Evolutionary conservation across 2,113 vertebrate species (phyloP).

Genomic region (Collichthys lucidus): DNA sequence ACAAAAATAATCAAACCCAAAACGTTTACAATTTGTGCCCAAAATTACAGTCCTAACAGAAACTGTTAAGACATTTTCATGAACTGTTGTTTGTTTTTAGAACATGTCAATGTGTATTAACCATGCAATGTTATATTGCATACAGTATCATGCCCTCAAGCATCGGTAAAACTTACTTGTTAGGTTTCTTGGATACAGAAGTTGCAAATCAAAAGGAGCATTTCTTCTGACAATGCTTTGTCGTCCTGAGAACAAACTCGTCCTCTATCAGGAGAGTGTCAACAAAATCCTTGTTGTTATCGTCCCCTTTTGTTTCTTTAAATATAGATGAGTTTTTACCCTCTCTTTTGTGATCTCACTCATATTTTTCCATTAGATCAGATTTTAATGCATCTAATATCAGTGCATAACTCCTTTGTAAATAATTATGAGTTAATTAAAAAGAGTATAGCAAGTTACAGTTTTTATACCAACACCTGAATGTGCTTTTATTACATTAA

Average conservation of each 20-base stretch:
- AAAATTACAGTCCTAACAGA: slow-evolving; percentile 14
- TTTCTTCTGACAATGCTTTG: slow-evolving; percentile 8
- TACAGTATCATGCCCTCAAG: slow-evolving; percentile 34
- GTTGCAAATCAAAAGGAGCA: slow-evolving; percentile 22
- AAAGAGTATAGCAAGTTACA: slow-evolving; percentile 69
- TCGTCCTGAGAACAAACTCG: slow-evolving; percentile 30
- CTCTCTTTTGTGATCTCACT: slow-evolving; percentile 50
- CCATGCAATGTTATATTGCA: slow-evolving; percentile 46
- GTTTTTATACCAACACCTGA: slow-evolving; percentile 84
- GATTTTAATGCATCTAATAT: slow-evolving; percentile 65
- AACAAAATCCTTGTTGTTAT: slow-evolving; percentile 34
- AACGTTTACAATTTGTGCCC: slow-evolving; percentile 57
- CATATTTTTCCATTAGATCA: slow-evolving; percentile 60
- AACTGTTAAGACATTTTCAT: slow-evolving; percentile 16
- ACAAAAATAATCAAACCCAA: slow-evolving; percentile 12
- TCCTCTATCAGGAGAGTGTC: slow-evolving; percentile 8
- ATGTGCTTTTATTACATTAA: slow-evolving; percentile 83
- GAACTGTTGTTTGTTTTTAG: slow-evolving; percentile 1
- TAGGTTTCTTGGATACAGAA: slow-evolving; percentile 1
- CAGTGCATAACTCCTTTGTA: slow-evolving; percentile 79
- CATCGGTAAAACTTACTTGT: slow-evolving; percentile 19
- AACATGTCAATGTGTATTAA: slow-evolving; percentile 53
- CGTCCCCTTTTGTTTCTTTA: slow-evolving; percentile 35
- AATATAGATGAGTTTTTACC: slow-evolving; percentile 37
- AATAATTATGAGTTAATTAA: slow-evolving; percentile 80